Percentiles rank a stretch among this genome's conserved stretches.
These are phyloP conservation scores for Chromis chromis DNA, from an alignment of 2,797 vertebrate genomes.

Conservation along the genomic window DNA sequence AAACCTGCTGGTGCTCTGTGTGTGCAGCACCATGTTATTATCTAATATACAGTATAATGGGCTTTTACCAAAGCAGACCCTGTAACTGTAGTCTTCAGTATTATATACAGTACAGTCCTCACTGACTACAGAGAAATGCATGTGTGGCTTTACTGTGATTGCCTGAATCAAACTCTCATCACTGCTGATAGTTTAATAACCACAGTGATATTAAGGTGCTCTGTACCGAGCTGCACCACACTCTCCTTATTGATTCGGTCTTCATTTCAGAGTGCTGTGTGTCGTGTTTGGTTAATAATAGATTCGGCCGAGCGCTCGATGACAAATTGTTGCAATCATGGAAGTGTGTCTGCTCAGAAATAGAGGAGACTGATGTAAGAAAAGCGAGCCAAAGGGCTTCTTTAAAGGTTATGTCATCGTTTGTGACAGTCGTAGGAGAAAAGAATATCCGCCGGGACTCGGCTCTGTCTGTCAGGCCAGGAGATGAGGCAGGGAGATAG, in stretches of 20 bases:
- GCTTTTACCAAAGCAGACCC: background rate
- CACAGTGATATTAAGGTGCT: slow-evolving; percentile 11
- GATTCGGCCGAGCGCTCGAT: slow-evolving; percentile 27
- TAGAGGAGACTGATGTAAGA: slow-evolving; percentile 46
- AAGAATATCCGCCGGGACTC: slow-evolving; percentile 55
- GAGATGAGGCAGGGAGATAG: slow-evolving; percentile 53
- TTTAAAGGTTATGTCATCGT: slow-evolving; percentile 75
- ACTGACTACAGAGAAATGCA: background rate
- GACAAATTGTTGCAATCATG: slow-evolving; percentile 56
- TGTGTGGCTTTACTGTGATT: background rate
- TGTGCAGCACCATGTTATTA: background rate
- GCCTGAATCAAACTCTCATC: slow-evolving; percentile 9
- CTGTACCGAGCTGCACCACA: background rate
- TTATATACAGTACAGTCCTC: background rate
- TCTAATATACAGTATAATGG: background rate
- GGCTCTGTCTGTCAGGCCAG: slow-evolving; percentile 42
- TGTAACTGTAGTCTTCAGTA: background rate
- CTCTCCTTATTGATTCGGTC: slow-evolving; percentile 46
- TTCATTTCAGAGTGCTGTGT: slow-evolving; percentile 34
- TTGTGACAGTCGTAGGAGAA: slow-evolving; percentile 67
- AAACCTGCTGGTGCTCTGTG: background rate
- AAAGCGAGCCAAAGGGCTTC: slow-evolving; percentile 52
- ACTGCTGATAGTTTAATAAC: slow-evolving; percentile 21
- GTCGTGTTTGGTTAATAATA: slow-evolving; percentile 46
- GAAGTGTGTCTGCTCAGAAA: slow-evolving; percentile 33